Evolutionary conservation across 2,888 invertebrate species (phyloP).

Genomic region (Cremastobaeus sp.): DNA sequence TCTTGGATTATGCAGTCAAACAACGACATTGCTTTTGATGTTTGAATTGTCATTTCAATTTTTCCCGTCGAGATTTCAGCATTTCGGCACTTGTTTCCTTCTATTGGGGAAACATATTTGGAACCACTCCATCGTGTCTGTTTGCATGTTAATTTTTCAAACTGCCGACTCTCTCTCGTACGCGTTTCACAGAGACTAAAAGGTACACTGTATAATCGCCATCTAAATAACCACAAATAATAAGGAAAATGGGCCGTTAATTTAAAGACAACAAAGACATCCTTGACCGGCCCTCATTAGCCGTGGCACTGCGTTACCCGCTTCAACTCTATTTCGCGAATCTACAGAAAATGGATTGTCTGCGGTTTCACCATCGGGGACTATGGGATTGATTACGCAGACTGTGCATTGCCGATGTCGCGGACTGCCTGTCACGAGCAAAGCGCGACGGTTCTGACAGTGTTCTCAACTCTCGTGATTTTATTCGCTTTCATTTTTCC

Average conservation of each 20-base stretch:
- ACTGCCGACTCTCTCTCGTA: no score
- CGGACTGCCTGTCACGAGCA: constrained; percentile 49
- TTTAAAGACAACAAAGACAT: constrained; percentile 33
- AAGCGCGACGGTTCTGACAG: constrained; percentile 31
- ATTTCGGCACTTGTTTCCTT: not conserved
- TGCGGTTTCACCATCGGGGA: constrained; percentile 47
- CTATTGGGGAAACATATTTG: constrained; percentile 6
- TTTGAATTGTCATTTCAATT: constrained; percentile 28
- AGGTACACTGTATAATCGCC: no score
- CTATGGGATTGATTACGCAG: constrained; percentile 45
- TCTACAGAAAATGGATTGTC: constrained; percentile 45
- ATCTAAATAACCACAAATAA: no score
- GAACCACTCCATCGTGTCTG: no score
- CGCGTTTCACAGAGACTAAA: no score
- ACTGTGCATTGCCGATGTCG: constrained; percentile 33
- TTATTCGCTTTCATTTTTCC: constrained; percentile 36
- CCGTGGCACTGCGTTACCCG: constrained; percentile 27
- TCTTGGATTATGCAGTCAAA: constrained; percentile 37
- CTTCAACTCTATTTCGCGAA: constrained; percentile 29
- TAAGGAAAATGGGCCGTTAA: no score
- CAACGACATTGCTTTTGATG: constrained; percentile 24
- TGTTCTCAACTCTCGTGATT: constrained; percentile 45
- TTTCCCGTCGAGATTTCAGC: not conserved
- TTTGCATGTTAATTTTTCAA: constrained; percentile 23
- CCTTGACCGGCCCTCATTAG: no score